A percentile compares a stretch with the other conserved stretches of the same genome.
Evolutionary conservation across 2,888 invertebrate genomes (phyloP).

Genomic region (Lepidochrysops patricia): DNA sequence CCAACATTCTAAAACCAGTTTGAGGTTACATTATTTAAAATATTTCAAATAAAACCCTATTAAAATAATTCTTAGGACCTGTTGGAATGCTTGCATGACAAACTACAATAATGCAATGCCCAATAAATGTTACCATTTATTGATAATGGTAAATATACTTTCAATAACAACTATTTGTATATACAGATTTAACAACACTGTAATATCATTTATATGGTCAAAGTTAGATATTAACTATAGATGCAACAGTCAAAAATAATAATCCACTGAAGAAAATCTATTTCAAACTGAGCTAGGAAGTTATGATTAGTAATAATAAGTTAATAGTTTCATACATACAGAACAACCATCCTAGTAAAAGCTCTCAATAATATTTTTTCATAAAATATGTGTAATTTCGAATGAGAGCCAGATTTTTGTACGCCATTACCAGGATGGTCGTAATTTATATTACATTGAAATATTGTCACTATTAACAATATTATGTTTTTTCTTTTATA

Average conservation of each 20-base stretch:
- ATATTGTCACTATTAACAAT: too few relatives aligned
- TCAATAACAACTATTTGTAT: constrained; percentile 46
- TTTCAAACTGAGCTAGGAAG: too few relatives aligned
- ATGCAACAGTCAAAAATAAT: background rate
- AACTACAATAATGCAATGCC: constrained; percentile 30
- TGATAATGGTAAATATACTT: constrained; percentile 25
- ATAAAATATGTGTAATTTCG: too few relatives aligned
- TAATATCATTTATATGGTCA: constrained; percentile 57
- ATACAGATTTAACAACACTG: constrained; percentile 58
- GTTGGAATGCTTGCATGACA: constrained; percentile 63
- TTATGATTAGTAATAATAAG: too few relatives aligned
- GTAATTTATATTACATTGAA: too few relatives aligned
- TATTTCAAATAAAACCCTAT: constrained; percentile 15
- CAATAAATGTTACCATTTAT: constrained; percentile 24
- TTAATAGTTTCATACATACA: too few relatives aligned
- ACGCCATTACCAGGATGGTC: too few relatives aligned
- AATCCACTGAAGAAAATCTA: too few relatives aligned
- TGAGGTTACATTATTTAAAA: background rate
- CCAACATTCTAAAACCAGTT: constrained; percentile 2
- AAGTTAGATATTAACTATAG: constrained; percentile 19
- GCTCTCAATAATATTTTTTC: too few relatives aligned
- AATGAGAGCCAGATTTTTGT: too few relatives aligned
- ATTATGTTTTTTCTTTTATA: too few relatives aligned
- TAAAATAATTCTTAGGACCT: constrained; percentile 27
- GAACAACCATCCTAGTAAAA: too few relatives aligned